phyloP scores from a whole-genome alignment of 2,797 vertebrate genomes.

The Streptopelia turtur region DNA sequence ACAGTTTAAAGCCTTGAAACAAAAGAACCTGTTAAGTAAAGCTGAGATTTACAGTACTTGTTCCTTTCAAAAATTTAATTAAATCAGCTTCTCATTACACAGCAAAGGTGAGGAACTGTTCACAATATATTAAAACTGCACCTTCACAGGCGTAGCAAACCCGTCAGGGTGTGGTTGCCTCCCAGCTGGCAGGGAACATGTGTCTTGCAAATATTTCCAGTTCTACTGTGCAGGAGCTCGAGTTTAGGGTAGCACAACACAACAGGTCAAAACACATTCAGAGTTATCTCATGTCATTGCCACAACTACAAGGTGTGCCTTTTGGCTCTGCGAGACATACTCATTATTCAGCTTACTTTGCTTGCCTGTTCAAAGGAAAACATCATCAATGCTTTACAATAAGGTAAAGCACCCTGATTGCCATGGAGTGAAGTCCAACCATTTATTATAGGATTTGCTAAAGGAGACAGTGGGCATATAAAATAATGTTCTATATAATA shows the following conservation, averaged over 20 bases:
- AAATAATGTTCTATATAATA: background rate
- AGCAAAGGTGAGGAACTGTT: constrained; percentile 40
- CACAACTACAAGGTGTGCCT: constrained; percentile 30
- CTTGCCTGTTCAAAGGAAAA: background rate
- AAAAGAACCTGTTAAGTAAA: background rate
- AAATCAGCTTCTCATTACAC: background rate
- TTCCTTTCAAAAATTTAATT: background rate
- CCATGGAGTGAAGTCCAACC: background rate
- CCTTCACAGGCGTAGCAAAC: background rate
- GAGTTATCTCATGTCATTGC: constrained; percentile 19
- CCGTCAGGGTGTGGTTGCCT: background rate
- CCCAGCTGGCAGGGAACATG: background rate
- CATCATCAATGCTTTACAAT: background rate
- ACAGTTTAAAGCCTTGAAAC: background rate
- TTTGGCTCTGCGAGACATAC: background rate
- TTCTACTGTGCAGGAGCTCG: background rate
- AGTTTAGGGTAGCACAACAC: background rate
- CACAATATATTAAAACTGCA: constrained; percentile 10
- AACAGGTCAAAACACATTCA: constrained; percentile 54
- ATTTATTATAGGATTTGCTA: background rate
- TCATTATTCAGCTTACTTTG: background rate
- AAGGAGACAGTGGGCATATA: background rate
- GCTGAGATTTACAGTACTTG: background rate
- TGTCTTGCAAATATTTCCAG: constrained; percentile 48
- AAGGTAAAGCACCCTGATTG: background rate